phyloP scores from a whole-genome alignment of 2,888 invertebrate genomes.

The Hipparchia semele region DNA sequence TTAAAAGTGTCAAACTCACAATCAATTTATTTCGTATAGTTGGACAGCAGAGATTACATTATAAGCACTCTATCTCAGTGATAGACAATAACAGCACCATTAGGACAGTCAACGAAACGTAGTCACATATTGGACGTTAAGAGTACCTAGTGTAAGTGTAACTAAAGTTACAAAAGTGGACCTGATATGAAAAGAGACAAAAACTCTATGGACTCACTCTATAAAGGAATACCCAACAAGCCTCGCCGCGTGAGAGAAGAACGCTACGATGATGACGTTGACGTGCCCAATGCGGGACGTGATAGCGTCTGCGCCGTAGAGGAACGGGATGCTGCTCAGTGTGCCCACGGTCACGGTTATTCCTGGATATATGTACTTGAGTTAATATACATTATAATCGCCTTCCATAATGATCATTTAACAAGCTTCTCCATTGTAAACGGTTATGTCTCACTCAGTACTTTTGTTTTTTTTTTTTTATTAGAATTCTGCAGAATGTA shows the following conservation, averaged over 20 bases:
- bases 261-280: slow-evolving; percentile 92
- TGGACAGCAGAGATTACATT: too few relatives aligned
- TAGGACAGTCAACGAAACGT: too few relatives aligned
- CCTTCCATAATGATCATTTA: slow-evolving; percentile 16
- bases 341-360: slow-evolving; percentile 94
- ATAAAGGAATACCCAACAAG: slow-evolving; percentile 93
- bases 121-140: too few relatives aligned
- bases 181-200: background rate
- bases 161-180: too few relatives aligned
- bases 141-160: too few relatives aligned
- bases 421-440: slow-evolving; percentile 19
- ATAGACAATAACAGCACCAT: too few relatives aligned
- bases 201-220: slow-evolving; percentile 83
- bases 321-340: slow-evolving; percentile 91
- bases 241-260: slow-evolving; percentile 92
- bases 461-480: slow-evolving; percentile 1
- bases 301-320: slow-evolving; percentile 92
- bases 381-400: slow-evolving; percentile 1
- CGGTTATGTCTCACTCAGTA: slow-evolving; percentile 3
- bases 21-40: too few relatives aligned
- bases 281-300: slow-evolving; percentile 92
- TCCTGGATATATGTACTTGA: slow-evolving; percentile 67
- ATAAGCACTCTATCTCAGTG: too few relatives aligned
- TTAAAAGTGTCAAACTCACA: too few relatives aligned
- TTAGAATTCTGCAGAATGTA: background rate